phyloP scores from a whole-genome alignment of 53 echinoderm and acorn worm genomes.

The Henricia sp. region DNA sequence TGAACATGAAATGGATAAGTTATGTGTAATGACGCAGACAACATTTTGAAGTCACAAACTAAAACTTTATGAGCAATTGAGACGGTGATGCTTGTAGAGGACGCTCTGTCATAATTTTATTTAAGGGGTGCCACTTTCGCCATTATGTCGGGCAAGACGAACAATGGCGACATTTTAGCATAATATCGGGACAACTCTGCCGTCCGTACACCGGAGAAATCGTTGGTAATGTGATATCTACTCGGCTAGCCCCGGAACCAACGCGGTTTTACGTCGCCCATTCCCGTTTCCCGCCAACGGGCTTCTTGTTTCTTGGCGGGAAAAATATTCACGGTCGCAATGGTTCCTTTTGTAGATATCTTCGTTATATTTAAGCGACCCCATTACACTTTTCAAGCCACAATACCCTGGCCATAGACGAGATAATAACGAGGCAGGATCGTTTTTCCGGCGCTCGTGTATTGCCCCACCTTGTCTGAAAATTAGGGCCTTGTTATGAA shows the following conservation, averaged over 20 bases:
- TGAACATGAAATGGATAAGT: no score
- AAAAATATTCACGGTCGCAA: neutral
- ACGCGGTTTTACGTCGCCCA: neutral
- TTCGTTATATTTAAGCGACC: neutral
- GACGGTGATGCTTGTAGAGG: no score
- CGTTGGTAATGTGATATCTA: slow-evolving; percentile 46
- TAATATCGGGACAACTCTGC: neutral
- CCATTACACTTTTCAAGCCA: slow-evolving; percentile 19
- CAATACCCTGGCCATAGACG: slow-evolving; percentile 32
- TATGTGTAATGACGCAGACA: no score
- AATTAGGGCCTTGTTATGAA: slow-evolving; percentile 53
- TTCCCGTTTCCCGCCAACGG: neutral
- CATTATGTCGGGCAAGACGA: neutral
- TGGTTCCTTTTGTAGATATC: no score
- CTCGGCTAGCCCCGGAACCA: neutral
- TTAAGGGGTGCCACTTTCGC: neutral
- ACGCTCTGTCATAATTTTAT: slow-evolving; percentile 2
- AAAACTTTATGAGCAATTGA: no score
- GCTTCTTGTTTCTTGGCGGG: neutral
- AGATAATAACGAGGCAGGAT: slow-evolving; percentile 28
- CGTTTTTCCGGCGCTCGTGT: slow-evolving; percentile 12
- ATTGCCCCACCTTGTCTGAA: slow-evolving; percentile 41
- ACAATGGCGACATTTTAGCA: slow-evolving; percentile 29
- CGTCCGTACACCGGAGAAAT: slow-evolving; percentile 3
- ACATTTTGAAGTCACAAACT: no score